phyloP scores from a whole-genome alignment of 2,888 invertebrate species.

The Dasypolia templi region DNA sequence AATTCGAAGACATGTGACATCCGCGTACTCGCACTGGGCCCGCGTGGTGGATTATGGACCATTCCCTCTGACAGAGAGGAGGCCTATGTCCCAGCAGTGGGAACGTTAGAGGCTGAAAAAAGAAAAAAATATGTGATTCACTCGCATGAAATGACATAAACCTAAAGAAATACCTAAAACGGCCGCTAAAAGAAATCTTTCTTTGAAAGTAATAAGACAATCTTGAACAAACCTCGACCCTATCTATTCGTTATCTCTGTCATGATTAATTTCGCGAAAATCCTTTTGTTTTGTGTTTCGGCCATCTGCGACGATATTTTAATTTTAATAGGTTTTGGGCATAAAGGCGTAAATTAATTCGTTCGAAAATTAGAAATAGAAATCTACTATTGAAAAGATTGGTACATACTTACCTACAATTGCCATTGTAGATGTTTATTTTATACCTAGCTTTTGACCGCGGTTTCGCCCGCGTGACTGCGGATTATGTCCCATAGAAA shows the following conservation, averaged over 20 bases:
- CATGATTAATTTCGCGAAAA: constrained; percentile 58
- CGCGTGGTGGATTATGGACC: too few species aligned
- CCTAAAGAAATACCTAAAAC: not conserved
- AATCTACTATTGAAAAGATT: constrained; percentile 23
- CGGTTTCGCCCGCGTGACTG: too few species aligned
- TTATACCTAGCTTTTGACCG: too few species aligned
- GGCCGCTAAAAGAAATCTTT: not conserved
- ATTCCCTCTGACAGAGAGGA: too few species aligned
- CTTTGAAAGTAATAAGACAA: constrained; percentile 41
- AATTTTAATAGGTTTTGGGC: constrained; percentile 46
- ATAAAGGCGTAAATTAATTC: constrained; percentile 23
- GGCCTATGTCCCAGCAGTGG: too few species aligned
- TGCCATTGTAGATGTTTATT: too few species aligned
- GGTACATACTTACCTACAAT: not conserved
- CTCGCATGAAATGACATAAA: not conserved
- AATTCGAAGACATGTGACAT: too few species aligned
- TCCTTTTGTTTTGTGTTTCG: constrained; percentile 40
- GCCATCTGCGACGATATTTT: constrained; percentile 42
- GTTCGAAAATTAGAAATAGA: constrained; percentile 28
- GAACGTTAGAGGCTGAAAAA: too few species aligned
- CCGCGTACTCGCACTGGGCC: too few species aligned
- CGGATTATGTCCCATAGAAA: too few species aligned
- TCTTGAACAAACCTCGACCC: constrained; percentile 38
- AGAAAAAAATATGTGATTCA: too few species aligned
- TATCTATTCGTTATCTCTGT: too few species aligned